Base-by-base conservation (phyloP, 2,888 invertebrate genomes). In the Nomada fucata region DNA sequence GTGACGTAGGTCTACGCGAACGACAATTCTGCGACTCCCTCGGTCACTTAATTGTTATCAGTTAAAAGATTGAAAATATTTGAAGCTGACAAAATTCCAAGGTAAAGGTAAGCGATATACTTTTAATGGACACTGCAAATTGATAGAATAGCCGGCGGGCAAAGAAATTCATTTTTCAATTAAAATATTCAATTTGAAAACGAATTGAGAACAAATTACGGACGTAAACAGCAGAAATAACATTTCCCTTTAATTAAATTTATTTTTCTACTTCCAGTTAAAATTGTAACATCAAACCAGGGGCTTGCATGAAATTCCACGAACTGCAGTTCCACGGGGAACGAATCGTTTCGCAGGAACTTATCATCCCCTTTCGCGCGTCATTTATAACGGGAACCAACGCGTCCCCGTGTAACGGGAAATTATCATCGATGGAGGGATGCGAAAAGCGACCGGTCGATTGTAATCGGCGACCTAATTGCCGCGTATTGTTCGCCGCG, bases 381-480 rank as follows among this genome's bases (percentile, higher is more conserved):
- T 57, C 53, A 23, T 64, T 64, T 42, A 36, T 42, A 55, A 65
- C 36, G 15, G 60, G 57, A 68, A 18, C 47, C 60, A 15, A 2
- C 13, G 42, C 53, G 47, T 60, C 67, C 47, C 61, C 52, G 44
- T 52, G 71, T 57, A 20, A 36, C 55, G 50, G 23, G 61, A 36
- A 50, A 60, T 61, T 67, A 67, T 80, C 70, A 59, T 70, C 50
- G 71, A 50, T 15, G 53, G 60, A 60, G 26, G 52, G 55, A 73
- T 18, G 61, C 18, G 61, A 57, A 73, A 69, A 72, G 68, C 69
- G 73, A 70, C 73, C 64, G 70, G 70, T 73, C 65, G 47, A 80
- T 88, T 75, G 89, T 88, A 87, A 90, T 89, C 86, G 84, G 71
- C 84, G 84, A 85, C 85, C 86, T 86, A 88, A 89, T 89, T 88